Evolutionary conservation across 2,797 vertebrate species (phyloP), one percentile per base, ranked within the genome.

Genomic region (Pangasius macronema): DNA sequence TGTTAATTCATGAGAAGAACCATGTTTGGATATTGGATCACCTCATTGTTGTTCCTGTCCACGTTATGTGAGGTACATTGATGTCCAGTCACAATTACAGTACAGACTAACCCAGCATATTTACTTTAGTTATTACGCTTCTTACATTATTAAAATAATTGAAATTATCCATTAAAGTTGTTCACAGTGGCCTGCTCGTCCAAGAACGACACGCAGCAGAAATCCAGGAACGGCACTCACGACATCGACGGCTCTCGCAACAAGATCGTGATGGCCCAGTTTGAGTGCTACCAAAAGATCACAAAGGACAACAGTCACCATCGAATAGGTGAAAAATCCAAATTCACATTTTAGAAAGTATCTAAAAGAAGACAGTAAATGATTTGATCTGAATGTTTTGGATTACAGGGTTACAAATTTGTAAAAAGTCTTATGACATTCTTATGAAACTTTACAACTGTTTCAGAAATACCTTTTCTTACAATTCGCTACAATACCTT

Each of bases 271-370:
- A 96, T 93, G 0, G 98, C 98, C 11, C 98, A 99, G 88, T 99
- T 96, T 89, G 96, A 98, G 85, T 99, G 98, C 86, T 99, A 98
- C 92, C 98, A 99, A 92, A 96, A 95, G 91, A 99, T 99, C n/a
- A 92, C 96, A 88, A 97, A 96, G 81, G 94, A 97, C 61, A 93
- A 95, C 0, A 53, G 94, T 57, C 93, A 90, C 22, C 94, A 92
- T 84, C 92, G 90, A 82, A 93, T 91, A 91, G 97, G 98, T 99
- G 94, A 82, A 61, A 33, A 7, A 55, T 14, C 10, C 27, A 30
- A 5, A 27, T 33, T 16, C 55, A 18, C 7, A 20, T 33, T 33
- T 16, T 16, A 27, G 6, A 7, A 57, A 1, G 18, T 22, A 7
- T 57, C 22, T 57, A 57, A 22, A 61, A 61, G 24, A 61, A 27